A percentile compares a stretch with the other conserved stretches of the same genome.
Conservation (phyloP, 2,797 vertebrate species). For the Sardinella longiceps region DNA sequence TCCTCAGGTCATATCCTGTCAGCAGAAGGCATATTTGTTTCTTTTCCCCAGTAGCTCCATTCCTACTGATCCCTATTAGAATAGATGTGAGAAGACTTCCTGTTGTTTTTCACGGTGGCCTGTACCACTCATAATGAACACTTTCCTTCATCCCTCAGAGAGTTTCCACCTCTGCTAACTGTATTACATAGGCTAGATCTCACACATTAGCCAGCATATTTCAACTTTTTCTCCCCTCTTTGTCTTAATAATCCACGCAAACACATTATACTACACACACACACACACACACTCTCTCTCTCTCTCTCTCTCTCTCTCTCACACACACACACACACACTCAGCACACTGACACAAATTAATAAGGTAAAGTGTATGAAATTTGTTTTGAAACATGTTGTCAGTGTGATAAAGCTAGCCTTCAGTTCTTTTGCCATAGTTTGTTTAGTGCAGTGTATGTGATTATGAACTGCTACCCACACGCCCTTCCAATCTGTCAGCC, state of each 20-base stretch:
- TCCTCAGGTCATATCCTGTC: not conserved
- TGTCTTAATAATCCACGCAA: not conserved
- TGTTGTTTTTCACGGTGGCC: not conserved
- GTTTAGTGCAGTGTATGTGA: constrained; percentile 55
- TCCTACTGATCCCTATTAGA: not conserved
- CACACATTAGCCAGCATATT: not conserved
- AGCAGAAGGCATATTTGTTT: not conserved
- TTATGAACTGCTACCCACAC: constrained; percentile 63
- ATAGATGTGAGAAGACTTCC: not conserved
- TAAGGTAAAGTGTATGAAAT: constrained; percentile 51
- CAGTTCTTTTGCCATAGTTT: constrained; percentile 57
- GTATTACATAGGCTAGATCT: not conserved
- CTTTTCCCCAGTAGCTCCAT: not conserved
- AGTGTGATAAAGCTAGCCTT: constrained; percentile 55
- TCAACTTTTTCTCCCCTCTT: not conserved
- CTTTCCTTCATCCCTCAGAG: not conserved
- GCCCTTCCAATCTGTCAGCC: constrained; percentile 79
- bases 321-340: not conserved
- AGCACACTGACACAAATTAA: constrained; percentile 24
- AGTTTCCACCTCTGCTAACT: not conserved
- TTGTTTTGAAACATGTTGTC: constrained; percentile 52
- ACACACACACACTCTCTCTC: not conserved
- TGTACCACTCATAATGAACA: not conserved
- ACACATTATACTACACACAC: not conserved
- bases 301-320: not conserved